Percentiles rank a stretch among this genome's conserved stretches.
phyloP scores from a whole-genome alignment of 2,888 invertebrate genomes.

The Mimas tiliae region DNA sequence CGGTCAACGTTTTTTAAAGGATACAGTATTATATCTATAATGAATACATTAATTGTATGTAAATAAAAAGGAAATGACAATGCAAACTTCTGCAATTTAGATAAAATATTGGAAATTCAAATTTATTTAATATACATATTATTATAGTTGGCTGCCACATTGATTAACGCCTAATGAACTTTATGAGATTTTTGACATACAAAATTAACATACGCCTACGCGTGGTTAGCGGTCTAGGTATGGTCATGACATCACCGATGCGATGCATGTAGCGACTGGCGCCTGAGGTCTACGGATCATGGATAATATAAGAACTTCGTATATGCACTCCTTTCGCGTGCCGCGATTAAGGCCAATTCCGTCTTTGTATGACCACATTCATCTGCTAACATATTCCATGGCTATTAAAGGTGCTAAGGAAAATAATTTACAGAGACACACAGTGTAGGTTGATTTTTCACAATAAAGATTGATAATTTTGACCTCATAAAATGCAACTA shows the following conservation, averaged over 20 bases:
- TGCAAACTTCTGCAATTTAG: neutral
- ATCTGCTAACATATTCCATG: neutral
- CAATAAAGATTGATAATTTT: neutral
- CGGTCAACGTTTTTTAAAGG: no score
- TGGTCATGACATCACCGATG: constrained; percentile 42
- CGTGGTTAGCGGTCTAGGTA: constrained; percentile 24
- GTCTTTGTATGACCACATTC: neutral
- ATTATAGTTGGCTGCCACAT: neutral
- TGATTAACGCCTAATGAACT: neutral
- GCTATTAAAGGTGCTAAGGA: neutral
- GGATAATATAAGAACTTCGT: constrained; percentile 30
- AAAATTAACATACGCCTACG: constrained; percentile 21
- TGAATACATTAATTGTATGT: neutral
- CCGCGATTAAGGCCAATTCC: constrained; percentile 13
- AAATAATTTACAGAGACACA: neutral
- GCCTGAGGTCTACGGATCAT: constrained; percentile 33
- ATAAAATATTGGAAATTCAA: neutral
- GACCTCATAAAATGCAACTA: constrained; percentile 7
- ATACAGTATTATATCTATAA: neutral
- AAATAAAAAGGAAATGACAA: neutral
- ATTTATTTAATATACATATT: neutral
- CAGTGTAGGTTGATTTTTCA: neutral
- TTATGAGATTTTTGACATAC: constrained; percentile 11
- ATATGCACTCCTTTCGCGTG: neutral
- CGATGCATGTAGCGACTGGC: constrained; percentile 31